phyloP scores from a whole-genome alignment of 35 echinoderm and acorn worm genomes.

The Ophiothrix spiculata region DNA sequence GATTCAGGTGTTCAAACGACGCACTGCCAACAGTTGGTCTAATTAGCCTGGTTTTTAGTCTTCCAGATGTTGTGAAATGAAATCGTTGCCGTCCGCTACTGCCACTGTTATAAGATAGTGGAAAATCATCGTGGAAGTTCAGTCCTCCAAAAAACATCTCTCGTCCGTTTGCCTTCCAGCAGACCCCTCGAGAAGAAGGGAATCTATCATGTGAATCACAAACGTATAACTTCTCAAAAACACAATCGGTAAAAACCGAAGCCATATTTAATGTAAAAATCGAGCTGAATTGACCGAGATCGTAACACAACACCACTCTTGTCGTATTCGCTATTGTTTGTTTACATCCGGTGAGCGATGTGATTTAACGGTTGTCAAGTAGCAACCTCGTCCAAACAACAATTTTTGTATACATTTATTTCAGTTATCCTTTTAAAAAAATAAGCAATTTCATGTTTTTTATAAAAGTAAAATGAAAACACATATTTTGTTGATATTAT shows the following conservation, averaged over 20 bases:
- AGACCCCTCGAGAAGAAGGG: not conserved
- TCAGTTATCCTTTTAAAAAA: not conserved
- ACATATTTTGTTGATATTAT: not conserved
- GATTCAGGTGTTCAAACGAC: not conserved
- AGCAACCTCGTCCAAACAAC: not conserved
- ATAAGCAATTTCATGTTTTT: not conserved
- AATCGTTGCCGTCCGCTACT: not conserved
- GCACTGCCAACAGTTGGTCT: not conserved
- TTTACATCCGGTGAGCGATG: not conserved
- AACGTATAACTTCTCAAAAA: not conserved
- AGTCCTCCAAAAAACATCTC: not conserved
- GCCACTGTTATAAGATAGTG: not conserved
- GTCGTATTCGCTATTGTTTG: not conserved
- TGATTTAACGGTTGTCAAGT: not conserved
- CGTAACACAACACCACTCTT: not conserved
- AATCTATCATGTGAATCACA: not conserved
- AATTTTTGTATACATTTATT: not conserved
- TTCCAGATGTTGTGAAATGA: not conserved
- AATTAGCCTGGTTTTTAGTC: not conserved
- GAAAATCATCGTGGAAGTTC: not conserved
- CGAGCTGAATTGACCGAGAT: not conserved
- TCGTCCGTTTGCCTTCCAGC: not conserved
- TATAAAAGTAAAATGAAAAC: not conserved
- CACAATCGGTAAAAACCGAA: not conserved
- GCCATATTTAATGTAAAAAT: not conserved